Evolutionary conservation across 1,140 invertebrate species (phyloP).

Genomic region (Drosophila repleta): DNA sequence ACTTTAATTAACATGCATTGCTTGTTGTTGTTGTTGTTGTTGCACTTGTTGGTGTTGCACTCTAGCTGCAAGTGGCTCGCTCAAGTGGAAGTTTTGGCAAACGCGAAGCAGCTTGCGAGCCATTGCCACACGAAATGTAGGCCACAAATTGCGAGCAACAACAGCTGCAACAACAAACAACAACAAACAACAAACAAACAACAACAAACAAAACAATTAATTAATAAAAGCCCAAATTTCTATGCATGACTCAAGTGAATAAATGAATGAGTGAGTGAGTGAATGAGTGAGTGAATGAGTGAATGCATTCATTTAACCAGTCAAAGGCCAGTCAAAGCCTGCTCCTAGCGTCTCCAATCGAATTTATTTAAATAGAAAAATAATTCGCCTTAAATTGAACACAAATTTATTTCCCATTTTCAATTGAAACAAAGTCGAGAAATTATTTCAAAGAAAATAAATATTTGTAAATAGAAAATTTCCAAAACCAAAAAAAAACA

Average conservation of each 20-base stretch:
- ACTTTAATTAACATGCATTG: constrained; percentile 75
- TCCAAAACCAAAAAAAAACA: too few relatives aligned
- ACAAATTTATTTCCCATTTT: too few relatives aligned
- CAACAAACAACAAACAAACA: constrained; percentile 22
- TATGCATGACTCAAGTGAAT: background rate
- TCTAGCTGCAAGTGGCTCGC: constrained; percentile 31
- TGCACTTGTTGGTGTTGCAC: background rate
- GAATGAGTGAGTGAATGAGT: too few relatives aligned
- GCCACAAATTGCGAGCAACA: constrained; percentile 51
- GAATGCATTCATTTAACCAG: background rate
- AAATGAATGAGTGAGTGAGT: background rate
- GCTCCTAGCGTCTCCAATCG: too few relatives aligned
- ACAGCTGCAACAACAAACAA: constrained; percentile 6
- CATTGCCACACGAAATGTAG: constrained; percentile 41
- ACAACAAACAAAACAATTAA: constrained; percentile 28
- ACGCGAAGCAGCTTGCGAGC: background rate
- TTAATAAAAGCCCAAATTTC: constrained; percentile 40
- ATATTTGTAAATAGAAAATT: too few relatives aligned
- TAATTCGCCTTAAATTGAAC: too few relatives aligned
- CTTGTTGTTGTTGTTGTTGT: constrained; percentile 1
- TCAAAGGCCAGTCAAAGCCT: too few relatives aligned
- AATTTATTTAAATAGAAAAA: too few relatives aligned
- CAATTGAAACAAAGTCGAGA: too few relatives aligned
- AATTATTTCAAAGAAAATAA: too few relatives aligned
- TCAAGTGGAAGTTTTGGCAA: constrained; percentile 56